phyloP scores from a whole-genome alignment of 1,140 invertebrate genomes.

The Drosophila grimshawi region DNA sequence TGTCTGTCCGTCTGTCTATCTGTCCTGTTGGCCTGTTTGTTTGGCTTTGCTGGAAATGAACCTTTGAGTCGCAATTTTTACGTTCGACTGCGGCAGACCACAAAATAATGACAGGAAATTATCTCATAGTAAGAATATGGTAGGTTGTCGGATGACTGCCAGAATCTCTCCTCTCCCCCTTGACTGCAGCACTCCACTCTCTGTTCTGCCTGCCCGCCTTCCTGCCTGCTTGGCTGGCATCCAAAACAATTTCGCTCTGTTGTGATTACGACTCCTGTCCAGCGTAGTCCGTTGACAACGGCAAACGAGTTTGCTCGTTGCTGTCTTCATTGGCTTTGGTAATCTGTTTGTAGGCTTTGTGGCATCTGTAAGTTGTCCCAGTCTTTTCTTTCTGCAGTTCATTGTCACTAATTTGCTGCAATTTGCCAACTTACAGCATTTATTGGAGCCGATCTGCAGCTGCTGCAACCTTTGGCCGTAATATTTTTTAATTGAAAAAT shows the following conservation, averaged over 20 bases:
- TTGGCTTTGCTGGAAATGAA: slow-evolving; percentile 61
- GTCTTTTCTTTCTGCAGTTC: not conserved
- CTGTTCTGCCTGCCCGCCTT: no score
- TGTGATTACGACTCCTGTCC: slow-evolving; percentile 57
- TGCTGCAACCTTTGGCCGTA: not conserved
- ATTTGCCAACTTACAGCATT: slow-evolving; percentile 36
- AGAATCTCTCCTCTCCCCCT: not conserved
- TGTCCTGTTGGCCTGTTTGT: slow-evolving; percentile 8
- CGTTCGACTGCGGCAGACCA: slow-evolving; percentile 81
- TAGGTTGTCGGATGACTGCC: slow-evolving; percentile 31
- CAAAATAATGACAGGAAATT: slow-evolving; percentile 83
- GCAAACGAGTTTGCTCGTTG: slow-evolving; percentile 21
- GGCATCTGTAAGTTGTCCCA: not conserved
- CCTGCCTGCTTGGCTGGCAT: slow-evolving; percentile 52
- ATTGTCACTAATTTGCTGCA: slow-evolving; percentile 47
- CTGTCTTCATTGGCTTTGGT: slow-evolving; percentile 43
- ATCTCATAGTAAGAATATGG: slow-evolving; percentile 70
- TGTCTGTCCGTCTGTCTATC: slow-evolving; percentile 40
- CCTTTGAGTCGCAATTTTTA: slow-evolving; percentile 81
- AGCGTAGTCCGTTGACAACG: slow-evolving; percentile 35
- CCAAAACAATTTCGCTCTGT: slow-evolving; percentile 78
- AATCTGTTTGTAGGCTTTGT: slow-evolving; percentile 43
- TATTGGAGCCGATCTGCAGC: slow-evolving; percentile 10
- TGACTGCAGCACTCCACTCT: not conserved
- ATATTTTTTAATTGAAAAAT: slow-evolving; percentile 69